Evolutionary conservation across 2,888 invertebrate species (phyloP), one percentile per base, ranked within the genome.

Genomic region (Meliscaeva auricollis): DNA sequence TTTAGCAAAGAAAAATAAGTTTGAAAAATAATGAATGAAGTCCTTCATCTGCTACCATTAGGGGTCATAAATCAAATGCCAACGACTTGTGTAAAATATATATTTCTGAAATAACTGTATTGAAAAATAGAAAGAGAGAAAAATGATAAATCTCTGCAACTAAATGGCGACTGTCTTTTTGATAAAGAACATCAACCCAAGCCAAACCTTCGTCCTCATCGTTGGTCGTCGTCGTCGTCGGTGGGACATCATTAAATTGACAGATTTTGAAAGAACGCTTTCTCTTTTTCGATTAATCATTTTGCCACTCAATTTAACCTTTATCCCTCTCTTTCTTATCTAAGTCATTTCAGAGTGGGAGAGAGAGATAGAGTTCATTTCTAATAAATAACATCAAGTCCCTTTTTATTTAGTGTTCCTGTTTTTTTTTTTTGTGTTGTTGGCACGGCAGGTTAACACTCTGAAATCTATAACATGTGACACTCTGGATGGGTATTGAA

Each of bases 221-320:
- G 3, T 32, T 26, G 32, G 2, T 30, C 26, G 3, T 32, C 30
- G 20, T 7, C 17, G 62, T 17, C 32, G 32, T 35, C 83, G 46
- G 44, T 62, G 54, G 69, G 50, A 85, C 85, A 77, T 77, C 85
- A 85, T 85, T 85, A 77, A 73, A 77, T 48, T 81, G 81, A 85
- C 76, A 85, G 68, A 85, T 73, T 85, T 69, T 77, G 56, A 85
- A 81, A 72, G 73, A 70, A 83, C 77, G 69, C 58, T 58, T 48
- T 62, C 58, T 30, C 66, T 54, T 68, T 35, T 66, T 60, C 81
- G 72, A 85, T 81, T 85, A 85, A 85, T 85, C 85, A 85, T 85
- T 81, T 77, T 85, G 73, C 62, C 73, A 81, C 73, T 60, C n/a
- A 32, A 52, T 13, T 7, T 30, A 15, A 56, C 9, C 35, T 35